These are phyloP conservation scores for Magallana nippona DNA, from an alignment of 2,888 invertebrate genomes.

Conservation along the genomic window DNA sequence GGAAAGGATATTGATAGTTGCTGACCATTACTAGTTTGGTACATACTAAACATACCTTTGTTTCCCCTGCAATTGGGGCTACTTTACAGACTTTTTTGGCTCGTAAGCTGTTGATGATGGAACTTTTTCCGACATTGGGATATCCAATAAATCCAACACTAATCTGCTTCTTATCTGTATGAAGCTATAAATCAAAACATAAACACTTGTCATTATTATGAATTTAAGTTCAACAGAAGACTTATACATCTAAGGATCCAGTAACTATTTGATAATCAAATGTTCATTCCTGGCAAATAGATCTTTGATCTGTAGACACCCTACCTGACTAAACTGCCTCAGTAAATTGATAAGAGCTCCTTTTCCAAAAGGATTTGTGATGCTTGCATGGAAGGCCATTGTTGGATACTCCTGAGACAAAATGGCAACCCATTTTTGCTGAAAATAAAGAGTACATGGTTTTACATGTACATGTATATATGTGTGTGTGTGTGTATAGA, in stretches of 20 bases:
- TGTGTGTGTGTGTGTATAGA: neutral
- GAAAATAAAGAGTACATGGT: conserved; percentile 57
- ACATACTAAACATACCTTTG: conserved; percentile 78
- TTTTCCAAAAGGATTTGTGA: conserved; percentile 99
- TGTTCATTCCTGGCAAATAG: no score
- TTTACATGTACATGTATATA: neutral
- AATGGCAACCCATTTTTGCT: conserved; percentile 96
- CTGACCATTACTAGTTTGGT: no score
- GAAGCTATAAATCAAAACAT: conserved; percentile 83
- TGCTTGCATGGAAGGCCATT: conserved; percentile 98
- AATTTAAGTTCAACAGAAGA: neutral
- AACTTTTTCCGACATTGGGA: conserved; percentile 99
- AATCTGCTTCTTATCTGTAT: conserved; percentile 98
- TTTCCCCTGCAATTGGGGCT: conserved; percentile 96
- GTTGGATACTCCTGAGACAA: conserved; percentile 97
- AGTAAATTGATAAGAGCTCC: conserved; percentile 97
- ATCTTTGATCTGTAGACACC: neutral
- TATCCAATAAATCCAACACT: conserved; percentile 99
- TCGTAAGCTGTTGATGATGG: conserved; percentile 96
- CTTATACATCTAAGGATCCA: no score
- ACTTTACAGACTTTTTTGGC: conserved; percentile 96
- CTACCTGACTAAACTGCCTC: conserved; percentile 92
- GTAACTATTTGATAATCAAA: no score
- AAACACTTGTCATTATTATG: neutral
- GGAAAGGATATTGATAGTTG: no score